These are phyloP conservation scores for Cerastoderma edule DNA, from an alignment of 2,888 invertebrate species.

Conservation along the genomic window DNA sequence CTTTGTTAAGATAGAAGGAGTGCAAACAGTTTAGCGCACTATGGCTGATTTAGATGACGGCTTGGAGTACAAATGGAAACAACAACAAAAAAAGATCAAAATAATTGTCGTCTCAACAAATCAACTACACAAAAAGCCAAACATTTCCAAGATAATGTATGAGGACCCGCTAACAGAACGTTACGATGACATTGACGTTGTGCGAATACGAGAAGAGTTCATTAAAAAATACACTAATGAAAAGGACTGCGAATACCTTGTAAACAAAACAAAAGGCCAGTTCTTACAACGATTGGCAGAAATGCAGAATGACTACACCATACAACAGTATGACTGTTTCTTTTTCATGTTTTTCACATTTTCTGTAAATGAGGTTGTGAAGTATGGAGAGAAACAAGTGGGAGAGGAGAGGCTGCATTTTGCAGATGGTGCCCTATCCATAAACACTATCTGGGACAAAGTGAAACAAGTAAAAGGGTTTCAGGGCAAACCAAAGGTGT, in stretches of 20 bases:
- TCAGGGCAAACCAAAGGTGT: slow-evolving; percentile 8
- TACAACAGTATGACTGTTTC: slow-evolving; percentile 6
- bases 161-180: too few relatives aligned
- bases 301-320: not conserved
- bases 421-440: not conserved
- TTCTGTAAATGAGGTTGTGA: not conserved
- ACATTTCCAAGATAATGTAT: too few relatives aligned
- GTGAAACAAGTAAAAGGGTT: not conserved
- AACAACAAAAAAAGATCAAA: too few relatives aligned
- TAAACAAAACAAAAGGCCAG: not conserved
- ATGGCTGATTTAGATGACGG: too few relatives aligned
- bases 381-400: not conserved
- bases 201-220: too few relatives aligned
- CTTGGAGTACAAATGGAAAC: too few relatives aligned
- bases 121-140: too few relatives aligned
- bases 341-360: slow-evolving; percentile 23
- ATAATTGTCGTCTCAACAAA: too few relatives aligned
- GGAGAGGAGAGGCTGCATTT: slow-evolving; percentile 14
- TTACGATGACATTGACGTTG: too few relatives aligned
- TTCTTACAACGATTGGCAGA: not conserved
- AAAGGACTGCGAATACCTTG: not conserved
- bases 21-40: too few relatives aligned
- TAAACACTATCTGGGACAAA: slow-evolving; percentile 9
- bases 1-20: too few relatives aligned
- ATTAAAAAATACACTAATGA: too few relatives aligned